These are phyloP conservation scores for Camptogramma bilineatum DNA, from an alignment of 2,888 invertebrate species.

Conservation along the genomic window DNA sequence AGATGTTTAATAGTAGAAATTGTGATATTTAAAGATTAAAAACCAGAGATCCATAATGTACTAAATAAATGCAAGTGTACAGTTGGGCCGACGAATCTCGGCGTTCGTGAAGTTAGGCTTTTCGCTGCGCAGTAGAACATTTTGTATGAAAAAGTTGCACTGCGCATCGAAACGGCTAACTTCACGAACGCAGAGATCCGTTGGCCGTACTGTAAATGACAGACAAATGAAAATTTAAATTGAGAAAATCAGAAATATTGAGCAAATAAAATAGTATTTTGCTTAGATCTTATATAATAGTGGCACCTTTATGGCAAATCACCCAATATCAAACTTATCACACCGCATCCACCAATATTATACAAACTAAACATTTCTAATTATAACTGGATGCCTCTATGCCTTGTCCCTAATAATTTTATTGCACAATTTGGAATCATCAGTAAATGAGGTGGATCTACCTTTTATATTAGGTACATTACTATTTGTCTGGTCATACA, in stretches of 20 bases:
- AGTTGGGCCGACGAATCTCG: no score
- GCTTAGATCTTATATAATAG: conserved; percentile 43
- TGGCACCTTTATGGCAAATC: conserved; percentile 45
- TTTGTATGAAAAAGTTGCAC: no score
- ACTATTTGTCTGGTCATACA: neutral
- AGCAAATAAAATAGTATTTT: conserved; percentile 20
- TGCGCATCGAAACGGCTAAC: no score
- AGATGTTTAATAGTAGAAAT: neutral
- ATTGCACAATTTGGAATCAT: neutral
- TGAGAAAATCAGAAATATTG: conserved; percentile 10
- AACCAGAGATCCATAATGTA: neutral
- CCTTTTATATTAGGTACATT: neutral
- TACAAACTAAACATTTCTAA: conserved; percentile 1
- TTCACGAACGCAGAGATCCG: no score
- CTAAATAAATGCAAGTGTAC: no score
- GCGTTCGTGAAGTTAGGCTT: no score
- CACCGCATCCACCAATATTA: neutral
- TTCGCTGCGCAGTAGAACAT: no score
- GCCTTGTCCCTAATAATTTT: neutral
- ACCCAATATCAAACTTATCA: neutral
- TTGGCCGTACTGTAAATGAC: no score
- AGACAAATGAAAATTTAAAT: neutral
- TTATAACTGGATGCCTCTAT: neutral
- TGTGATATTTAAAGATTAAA: neutral
- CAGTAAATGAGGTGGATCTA: neutral